A percentile compares a stretch with the other conserved stretches of the same genome.
Evolutionary conservation across 2,113 vertebrate species (phyloP).

Genomic region (Osmerus mordax): DNA sequence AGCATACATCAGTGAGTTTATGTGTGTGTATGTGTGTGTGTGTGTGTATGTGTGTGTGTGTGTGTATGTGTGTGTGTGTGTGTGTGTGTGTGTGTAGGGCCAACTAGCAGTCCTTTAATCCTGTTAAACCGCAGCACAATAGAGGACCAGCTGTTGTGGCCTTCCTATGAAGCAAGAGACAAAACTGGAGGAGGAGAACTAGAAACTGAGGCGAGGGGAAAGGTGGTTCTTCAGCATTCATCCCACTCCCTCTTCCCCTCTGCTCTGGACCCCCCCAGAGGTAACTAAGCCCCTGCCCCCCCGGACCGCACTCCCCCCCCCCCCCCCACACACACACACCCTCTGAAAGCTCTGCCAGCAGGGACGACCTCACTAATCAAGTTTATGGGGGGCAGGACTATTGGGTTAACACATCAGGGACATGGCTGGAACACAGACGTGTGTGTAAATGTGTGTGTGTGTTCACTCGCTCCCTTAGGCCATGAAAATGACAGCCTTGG

Average conservation of each 20-base stretch:
- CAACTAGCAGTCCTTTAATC: too few relatives aligned
- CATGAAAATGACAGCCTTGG: background rate
- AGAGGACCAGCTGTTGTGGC: too few relatives aligned
- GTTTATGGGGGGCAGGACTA: slow-evolving; percentile 64
- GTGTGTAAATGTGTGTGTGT: slow-evolving; percentile 22
- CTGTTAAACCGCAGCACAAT: too few relatives aligned
- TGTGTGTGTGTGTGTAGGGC: too few relatives aligned
- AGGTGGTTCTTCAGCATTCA: too few relatives aligned
- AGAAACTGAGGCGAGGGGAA: too few relatives aligned
- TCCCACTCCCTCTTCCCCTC: too few relatives aligned
- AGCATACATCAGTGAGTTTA: background rate
- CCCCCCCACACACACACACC: background rate
- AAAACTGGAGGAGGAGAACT: too few relatives aligned
- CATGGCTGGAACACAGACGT: slow-evolving; percentile 37
- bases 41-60: too few relatives aligned
- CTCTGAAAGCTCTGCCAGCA: slow-evolving; percentile 40
- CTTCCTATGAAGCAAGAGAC: too few relatives aligned
- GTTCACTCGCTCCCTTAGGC: background rate
- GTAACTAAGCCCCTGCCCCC: background rate
- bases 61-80: background rate
- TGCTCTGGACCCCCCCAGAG: too few relatives aligned
- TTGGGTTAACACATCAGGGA: slow-evolving; percentile 68
- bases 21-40: too few relatives aligned
- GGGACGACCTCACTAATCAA: slow-evolving; percentile 64
- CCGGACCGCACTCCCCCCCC: background rate